These are phyloP conservation scores for Spialia ferax DNA, from an alignment of 2,888 invertebrate genomes.

Conservation along the genomic window DNA sequence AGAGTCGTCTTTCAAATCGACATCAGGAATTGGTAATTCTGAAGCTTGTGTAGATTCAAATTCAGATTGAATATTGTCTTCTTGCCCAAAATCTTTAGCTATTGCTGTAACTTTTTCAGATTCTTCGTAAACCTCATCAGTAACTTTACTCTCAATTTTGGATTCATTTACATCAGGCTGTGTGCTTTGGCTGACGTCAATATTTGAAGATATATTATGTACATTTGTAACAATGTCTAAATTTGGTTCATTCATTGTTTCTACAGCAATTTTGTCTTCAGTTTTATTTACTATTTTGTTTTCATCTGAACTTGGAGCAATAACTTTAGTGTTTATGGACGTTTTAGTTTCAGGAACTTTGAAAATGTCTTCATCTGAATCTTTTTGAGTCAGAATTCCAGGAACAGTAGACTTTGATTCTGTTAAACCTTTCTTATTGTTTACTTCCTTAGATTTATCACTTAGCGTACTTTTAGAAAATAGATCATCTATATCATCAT, in stretches of 20 bases:
- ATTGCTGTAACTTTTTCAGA: not conserved
- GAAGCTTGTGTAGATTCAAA: not conserved
- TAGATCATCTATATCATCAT: conserved; percentile 56
- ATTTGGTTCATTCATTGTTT: not conserved
- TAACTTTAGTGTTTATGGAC: not conserved
- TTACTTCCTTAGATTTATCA: conserved; percentile 5
- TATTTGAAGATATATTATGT: conserved; percentile 1
- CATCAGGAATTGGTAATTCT: not conserved
- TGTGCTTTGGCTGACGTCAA: not conserved
- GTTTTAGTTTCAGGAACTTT: not conserved
- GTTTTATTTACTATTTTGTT: not conserved
- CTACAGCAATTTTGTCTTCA: not conserved
- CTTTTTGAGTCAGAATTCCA: not conserved
- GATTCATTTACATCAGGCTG: not conserved
- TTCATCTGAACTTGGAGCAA: not conserved
- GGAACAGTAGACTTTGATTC: not conserved
- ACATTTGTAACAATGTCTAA: not conserved
- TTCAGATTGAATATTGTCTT: not conserved
- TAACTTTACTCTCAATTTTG: not conserved
- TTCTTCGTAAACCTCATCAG: not conserved
- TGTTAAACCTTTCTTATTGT: not conserved
- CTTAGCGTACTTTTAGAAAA: conserved; percentile 34
- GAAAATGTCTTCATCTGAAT: not conserved
- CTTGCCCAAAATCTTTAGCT: conserved; percentile 2
- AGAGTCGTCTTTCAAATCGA: not conserved